phyloP scores from a whole-genome alignment of 2,888 invertebrate genomes.

The Caradrina clavipalpis region DNA sequence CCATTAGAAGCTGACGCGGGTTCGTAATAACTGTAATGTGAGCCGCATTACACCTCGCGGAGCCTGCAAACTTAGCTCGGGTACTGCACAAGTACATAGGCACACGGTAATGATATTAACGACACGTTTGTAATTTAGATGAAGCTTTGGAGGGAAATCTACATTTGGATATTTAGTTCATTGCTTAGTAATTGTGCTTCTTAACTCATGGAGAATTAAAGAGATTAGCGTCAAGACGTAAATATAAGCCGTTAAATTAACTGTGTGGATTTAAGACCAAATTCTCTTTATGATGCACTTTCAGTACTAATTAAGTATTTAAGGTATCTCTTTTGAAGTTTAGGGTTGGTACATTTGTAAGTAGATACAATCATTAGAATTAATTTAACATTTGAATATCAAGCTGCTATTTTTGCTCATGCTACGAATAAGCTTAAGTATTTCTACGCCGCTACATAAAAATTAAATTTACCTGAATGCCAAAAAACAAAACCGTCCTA shows the following conservation, averaged over 20 bases:
- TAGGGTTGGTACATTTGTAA: too few species aligned
- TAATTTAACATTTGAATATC: background rate
- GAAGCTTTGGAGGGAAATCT: background rate
- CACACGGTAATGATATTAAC: slow-evolving; percentile 9
- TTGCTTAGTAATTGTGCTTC: background rate
- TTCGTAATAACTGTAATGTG: slow-evolving; percentile 60
- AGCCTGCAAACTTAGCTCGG: slow-evolving; percentile 37
- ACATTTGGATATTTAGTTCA: background rate
- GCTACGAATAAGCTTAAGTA: background rate
- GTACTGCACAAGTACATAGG: background rate
- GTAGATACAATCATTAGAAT: too few species aligned
- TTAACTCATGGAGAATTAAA: too few species aligned
- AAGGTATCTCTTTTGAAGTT: too few species aligned
- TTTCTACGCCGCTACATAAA: slow-evolving; percentile 10
- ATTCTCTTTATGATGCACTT: too few species aligned
- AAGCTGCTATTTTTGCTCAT: slow-evolving; percentile 19
- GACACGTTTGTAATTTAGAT: slow-evolving; percentile 1
- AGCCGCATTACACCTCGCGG: slow-evolving; percentile 29
- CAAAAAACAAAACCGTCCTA: too few species aligned
- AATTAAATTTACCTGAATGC: too few species aligned
- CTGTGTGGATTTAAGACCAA: too few species aligned
- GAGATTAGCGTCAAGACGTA: too few species aligned
- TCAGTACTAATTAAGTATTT: too few species aligned
- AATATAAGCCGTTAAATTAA: too few species aligned
- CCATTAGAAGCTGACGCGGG: slow-evolving; percentile 52